phyloP scores from a whole-genome alignment of 2,888 invertebrate species.

The Chloroclysta siterata region DNA sequence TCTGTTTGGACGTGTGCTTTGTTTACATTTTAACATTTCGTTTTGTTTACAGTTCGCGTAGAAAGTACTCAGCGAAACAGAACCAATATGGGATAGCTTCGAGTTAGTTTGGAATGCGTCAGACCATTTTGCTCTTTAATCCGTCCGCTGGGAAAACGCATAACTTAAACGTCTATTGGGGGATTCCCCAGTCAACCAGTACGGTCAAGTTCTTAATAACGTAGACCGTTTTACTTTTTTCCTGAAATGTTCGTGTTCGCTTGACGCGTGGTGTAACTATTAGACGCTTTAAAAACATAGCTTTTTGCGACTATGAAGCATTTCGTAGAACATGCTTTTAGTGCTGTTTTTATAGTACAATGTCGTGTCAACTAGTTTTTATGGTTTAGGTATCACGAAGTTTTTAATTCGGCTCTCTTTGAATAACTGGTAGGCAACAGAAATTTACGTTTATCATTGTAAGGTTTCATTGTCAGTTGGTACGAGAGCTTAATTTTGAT shows the following conservation, averaged over 20 bases:
- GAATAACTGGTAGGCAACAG: background rate
- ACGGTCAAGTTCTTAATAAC: conserved; percentile 10
- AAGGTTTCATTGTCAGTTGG: background rate
- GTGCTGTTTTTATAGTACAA: conserved; percentile 20
- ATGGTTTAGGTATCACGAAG: background rate
- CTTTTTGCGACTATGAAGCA: conserved; percentile 16
- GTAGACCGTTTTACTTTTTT: conserved; percentile 8
- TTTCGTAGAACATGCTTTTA: conserved; percentile 26
- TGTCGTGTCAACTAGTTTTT: conserved; percentile 26
- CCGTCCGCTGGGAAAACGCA: conserved; percentile 21
- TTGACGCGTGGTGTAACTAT: conserved; percentile 13
- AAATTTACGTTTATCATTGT: background rate
- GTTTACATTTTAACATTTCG: background rate
- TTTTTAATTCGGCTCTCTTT: conserved; percentile 1
- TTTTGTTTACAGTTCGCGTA: background rate
- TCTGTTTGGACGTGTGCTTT: too few species aligned
- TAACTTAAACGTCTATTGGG: conserved; percentile 9
- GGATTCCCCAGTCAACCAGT: conserved; percentile 16
- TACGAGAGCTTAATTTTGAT: background rate
- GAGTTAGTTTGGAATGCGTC: conserved; percentile 3
- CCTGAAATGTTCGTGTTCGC: conserved; percentile 24
- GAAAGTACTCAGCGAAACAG: background rate
- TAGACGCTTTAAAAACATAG: conserved; percentile 21
- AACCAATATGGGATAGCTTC: conserved; percentile 4
- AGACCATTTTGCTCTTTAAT: conserved; percentile 14